phyloP scores from a whole-genome alignment of 2,888 invertebrate species.

The Tipula lateralis region DNA sequence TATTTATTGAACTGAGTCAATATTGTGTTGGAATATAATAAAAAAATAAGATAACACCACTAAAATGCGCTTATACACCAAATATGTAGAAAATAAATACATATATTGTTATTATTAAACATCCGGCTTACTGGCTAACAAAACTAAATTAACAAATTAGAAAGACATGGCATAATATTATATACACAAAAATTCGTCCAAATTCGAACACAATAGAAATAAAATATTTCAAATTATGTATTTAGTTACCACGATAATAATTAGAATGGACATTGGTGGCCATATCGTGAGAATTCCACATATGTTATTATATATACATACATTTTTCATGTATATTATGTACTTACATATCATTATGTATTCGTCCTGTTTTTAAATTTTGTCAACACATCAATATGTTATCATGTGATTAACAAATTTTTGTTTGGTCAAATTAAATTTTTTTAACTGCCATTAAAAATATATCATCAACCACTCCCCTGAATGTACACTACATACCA shows the following conservation, averaged over 20 bases:
- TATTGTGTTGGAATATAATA: not conserved
- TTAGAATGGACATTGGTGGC: not conserved
- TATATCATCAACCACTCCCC: not conserved
- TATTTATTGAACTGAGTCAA: not conserved
- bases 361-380: not conserved
- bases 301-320: not conserved
- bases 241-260: conserved; percentile 24
- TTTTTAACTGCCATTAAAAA: not conserved
- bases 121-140: not conserved
- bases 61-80: conserved; percentile 7
- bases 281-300: conserved; percentile 2
- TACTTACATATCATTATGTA: not conserved
- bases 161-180: no score
- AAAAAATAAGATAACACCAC: not conserved
- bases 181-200: not conserved
- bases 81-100: not conserved
- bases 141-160: conserved; percentile 11
- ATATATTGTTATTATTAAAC: not conserved
- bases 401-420: not conserved
- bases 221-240: conserved; percentile 4
- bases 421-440: not conserved
- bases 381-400: not conserved
- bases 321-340: not conserved
- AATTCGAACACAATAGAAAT: not conserved
- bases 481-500: not conserved